These are phyloP conservation scores for Pseudeuparius sepicola DNA, from an alignment of 2,888 invertebrate genomes.

Conservation along the genomic window DNA sequence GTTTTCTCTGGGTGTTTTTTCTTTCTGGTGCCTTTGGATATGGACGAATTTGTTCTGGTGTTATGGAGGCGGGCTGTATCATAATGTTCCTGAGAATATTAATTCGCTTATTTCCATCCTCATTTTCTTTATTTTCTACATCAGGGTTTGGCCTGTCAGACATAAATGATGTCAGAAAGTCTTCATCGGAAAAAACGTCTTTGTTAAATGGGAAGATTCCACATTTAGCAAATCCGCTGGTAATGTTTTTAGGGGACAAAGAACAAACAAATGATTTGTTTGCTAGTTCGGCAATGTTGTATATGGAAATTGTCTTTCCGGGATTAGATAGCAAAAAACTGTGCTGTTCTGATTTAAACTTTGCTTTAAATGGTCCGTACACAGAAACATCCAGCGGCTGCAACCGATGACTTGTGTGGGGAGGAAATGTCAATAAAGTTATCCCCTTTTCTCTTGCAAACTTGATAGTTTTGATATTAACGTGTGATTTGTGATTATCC, in stretches of 20 bases:
- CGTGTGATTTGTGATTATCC: constrained; percentile 29
- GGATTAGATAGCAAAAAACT: constrained; percentile 31
- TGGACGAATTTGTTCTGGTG: constrained; percentile 9
- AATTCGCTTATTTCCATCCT: no score
- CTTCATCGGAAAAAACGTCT: constrained; percentile 9
- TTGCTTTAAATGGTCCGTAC: constrained; percentile 12
- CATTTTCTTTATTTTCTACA: no score
- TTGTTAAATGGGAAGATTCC: constrained; percentile 11
- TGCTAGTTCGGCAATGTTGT: constrained; percentile 10
- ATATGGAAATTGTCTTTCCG: constrained; percentile 20
- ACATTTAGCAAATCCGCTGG: constrained; percentile 10
- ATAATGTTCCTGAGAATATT: constrained; percentile 9
- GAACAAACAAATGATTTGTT: constrained; percentile 7
- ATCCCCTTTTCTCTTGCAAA: constrained; percentile 33
- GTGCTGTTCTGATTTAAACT: constrained; percentile 17
- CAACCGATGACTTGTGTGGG: constrained; percentile 33
- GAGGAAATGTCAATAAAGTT: constrained; percentile 33
- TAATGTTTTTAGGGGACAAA: constrained; percentile 6
- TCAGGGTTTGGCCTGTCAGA: constrained; percentile 3
- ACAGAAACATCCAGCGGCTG: constrained; percentile 29
- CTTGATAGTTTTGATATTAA: constrained; percentile 26
- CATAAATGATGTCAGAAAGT: constrained; percentile 8
- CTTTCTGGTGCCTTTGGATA: constrained; percentile 9
- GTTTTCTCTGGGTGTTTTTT: constrained; percentile 4
- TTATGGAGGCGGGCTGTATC: constrained; percentile 5